phyloP scores from a whole-genome alignment of 2,888 invertebrate species.

The Lasioglossum figueresi region DNA sequence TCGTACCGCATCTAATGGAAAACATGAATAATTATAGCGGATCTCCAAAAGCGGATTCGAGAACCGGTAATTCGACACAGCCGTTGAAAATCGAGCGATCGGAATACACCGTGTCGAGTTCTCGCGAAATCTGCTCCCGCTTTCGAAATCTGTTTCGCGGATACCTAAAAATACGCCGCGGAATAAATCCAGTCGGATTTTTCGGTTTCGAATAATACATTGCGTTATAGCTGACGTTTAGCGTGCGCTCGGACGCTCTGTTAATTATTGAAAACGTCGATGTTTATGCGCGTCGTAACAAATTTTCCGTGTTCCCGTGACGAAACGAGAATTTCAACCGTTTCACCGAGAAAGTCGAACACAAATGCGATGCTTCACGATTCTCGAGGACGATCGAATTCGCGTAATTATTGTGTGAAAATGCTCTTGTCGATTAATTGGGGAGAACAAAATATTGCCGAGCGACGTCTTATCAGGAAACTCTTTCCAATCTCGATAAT shows the following conservation, averaged over 20 bases:
- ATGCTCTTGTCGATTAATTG: too few species aligned
- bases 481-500: background rate
- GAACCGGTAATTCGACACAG: conserved; percentile 53
- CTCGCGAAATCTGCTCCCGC: conserved; percentile 2
- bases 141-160: conserved; percentile 13
- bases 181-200: conserved; percentile 54
- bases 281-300: too few species aligned
- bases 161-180: conserved; percentile 52
- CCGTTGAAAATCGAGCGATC: conserved; percentile 40
- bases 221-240: background rate
- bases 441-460: too few species aligned
- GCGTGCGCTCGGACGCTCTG: background rate
- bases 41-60: conserved; percentile 68
- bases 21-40: conserved; percentile 68
- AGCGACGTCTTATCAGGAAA: too few species aligned
- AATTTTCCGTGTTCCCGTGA: too few species aligned
- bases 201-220: conserved; percentile 57
- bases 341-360: too few species aligned
- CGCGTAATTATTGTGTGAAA: too few species aligned
- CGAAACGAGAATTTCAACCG: too few species aligned
- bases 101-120: conserved; percentile 55
- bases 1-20: conserved; percentile 65
- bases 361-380: too few species aligned
- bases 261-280: background rate
- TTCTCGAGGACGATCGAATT: too few species aligned